Evolutionary conservation across 2,113 vertebrate genomes (phyloP).

Genomic region (Hemiprocne comata): DNA sequence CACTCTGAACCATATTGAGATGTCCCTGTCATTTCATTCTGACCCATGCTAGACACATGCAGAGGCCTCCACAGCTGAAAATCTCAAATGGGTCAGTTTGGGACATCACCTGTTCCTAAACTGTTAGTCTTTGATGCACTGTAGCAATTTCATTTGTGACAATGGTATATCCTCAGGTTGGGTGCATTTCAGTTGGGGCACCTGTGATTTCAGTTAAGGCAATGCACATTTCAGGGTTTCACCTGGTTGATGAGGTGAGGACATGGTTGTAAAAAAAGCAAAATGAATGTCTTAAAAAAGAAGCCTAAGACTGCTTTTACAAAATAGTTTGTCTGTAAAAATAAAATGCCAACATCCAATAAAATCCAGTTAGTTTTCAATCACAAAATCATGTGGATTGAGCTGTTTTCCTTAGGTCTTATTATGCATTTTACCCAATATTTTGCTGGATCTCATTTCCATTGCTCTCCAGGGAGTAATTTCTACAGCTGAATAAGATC

Average conservation of each 20-base stretch:
- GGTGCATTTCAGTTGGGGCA: background rate
- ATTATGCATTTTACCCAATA: background rate
- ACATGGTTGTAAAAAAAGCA: background rate
- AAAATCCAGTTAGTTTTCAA: background rate
- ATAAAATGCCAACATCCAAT: background rate
- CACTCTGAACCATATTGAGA: background rate
- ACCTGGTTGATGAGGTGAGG: background rate
- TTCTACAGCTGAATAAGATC: background rate
- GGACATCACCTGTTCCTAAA: background rate
- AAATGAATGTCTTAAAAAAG: background rate
- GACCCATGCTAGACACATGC: background rate
- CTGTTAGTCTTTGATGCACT: background rate
- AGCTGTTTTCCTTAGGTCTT: background rate
- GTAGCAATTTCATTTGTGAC: background rate
- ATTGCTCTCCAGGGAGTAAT: background rate
- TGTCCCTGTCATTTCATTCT: background rate
- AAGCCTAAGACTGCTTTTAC: background rate
- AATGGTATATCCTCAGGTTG: background rate
- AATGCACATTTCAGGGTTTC: background rate
- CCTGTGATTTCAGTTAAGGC: background rate
- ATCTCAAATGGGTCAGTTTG: background rate
- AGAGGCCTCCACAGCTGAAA: background rate
- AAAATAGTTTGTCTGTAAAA: background rate
- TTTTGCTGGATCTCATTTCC: background rate
- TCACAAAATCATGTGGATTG: background rate